These are phyloP conservation scores for Amazona guildingii DNA, from an alignment of 2,113 vertebrate genomes.

Conservation along the genomic window DNA sequence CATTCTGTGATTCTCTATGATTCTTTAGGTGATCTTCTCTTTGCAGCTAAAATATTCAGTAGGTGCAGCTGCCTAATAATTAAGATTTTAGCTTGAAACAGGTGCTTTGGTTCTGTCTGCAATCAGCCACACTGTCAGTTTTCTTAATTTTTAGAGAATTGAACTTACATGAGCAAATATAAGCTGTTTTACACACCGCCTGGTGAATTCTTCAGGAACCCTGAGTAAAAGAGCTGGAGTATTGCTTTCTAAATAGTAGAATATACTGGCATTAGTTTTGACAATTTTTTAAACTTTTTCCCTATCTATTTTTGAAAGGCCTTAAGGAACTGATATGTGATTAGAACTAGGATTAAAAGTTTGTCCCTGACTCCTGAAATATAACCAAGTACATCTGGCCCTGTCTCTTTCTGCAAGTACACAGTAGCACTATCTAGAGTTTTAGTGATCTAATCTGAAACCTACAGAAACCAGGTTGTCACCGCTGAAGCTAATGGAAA, in stretches of 20 bases:
- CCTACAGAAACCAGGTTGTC: neutral
- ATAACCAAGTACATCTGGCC: neutral
- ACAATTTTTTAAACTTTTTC: neutral
- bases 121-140: neutral
- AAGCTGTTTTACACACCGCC: neutral
- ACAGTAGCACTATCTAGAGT: neutral
- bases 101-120: neutral
- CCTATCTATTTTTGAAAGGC: neutral
- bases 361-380: neutral
- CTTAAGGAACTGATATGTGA: neutral
- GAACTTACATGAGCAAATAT: neutral
- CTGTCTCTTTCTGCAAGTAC: neutral
- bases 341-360: neutral
- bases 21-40: neutral
- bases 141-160: neutral
- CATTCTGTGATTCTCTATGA: neutral
- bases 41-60: neutral
- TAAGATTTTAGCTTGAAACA: neutral
- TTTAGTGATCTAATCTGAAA: neutral
- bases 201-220: rapidly evolving
- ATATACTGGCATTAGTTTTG: neutral
- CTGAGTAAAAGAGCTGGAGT: rapidly evolving
- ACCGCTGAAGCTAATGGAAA: neutral
- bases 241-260: neutral
- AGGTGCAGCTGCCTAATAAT: neutral